Percentiles rank a stretch among this genome's conserved stretches.
Conservation (phyloP, 2,888 invertebrate genomes). For the Perdita meconis region DNA sequence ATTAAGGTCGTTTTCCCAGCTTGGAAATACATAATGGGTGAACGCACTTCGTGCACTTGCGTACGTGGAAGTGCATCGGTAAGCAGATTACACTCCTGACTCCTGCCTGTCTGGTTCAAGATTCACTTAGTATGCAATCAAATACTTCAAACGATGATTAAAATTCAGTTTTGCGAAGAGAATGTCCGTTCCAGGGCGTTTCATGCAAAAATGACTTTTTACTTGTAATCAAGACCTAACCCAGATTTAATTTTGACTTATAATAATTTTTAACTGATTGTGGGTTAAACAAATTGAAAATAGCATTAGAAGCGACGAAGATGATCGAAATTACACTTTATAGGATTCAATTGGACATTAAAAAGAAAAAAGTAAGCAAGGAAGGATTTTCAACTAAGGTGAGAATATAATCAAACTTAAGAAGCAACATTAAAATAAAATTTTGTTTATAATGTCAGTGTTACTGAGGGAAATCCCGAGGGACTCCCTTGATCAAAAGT, state of each 20-base stretch:
- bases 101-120: conserved; percentile 17
- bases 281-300: too few relatives aligned
- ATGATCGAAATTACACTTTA: too few relatives aligned
- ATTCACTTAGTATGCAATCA: conserved; percentile 23
- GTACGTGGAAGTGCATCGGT: conserved; percentile 44
- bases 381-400: too few relatives aligned
- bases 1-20: conserved; percentile 30
- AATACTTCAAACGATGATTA: conserved; percentile 12
- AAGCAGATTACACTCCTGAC: conserved; percentile 25
- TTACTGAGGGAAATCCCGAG: too few relatives aligned
- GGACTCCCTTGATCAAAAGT: too few relatives aligned
- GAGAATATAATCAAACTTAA: too few relatives aligned
- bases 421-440: too few relatives aligned
- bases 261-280: too few relatives aligned
- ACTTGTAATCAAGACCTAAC: neutral
- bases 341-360: too few relatives aligned
- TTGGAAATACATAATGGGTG: conserved; percentile 24
- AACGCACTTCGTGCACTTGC: conserved; percentile 38
- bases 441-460: too few relatives aligned
- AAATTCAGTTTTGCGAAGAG: conserved; percentile 24
- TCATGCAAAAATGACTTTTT: neutral
- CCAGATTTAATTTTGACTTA: neutral
- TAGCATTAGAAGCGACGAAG: too few relatives aligned
- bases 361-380: too few relatives aligned
- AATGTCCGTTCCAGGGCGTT: neutral